Conservation (phyloP, 2,888 invertebrate species). For the Ochropacha duplaris region DNA sequence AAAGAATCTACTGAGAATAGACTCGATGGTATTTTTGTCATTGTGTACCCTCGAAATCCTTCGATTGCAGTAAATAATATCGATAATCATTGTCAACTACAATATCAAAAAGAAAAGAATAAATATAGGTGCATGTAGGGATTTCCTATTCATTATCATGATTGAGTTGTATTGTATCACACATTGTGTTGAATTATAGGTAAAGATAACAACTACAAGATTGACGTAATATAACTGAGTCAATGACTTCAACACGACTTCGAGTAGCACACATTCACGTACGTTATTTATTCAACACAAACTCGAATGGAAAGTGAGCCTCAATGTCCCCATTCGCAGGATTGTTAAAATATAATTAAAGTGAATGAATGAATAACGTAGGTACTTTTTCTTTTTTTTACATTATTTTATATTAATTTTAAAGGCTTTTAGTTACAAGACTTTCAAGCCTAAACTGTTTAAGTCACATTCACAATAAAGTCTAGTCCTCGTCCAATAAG, state of each 20-base stretch:
- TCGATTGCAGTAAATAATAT: too few relatives aligned
- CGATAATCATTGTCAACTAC: too few relatives aligned
- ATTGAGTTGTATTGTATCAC: background rate
- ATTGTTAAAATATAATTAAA: background rate
- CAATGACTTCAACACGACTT: background rate
- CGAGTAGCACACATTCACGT: background rate
- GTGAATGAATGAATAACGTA: too few relatives aligned
- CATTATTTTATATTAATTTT: too few relatives aligned
- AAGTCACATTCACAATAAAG: too few relatives aligned
- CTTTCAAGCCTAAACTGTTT: too few relatives aligned
- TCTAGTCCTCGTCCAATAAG: too few relatives aligned
- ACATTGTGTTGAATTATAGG: background rate
- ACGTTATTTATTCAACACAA: background rate
- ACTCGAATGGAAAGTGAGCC: background rate
- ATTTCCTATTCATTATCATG: background rate
- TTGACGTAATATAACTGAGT: background rate
- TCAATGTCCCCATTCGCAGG: background rate
- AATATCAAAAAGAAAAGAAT: too few relatives aligned
- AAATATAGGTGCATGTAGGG: background rate
- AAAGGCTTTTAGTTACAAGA: too few relatives aligned
- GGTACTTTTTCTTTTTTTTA: too few relatives aligned
- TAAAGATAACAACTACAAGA: background rate
- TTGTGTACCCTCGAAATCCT: too few relatives aligned
- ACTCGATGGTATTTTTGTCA: too few relatives aligned
- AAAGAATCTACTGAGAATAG: background rate